These are phyloP conservation scores for Cyanistes caeruleus DNA, from an alignment of 2,113 vertebrate species.

Conservation along the genomic window DNA sequence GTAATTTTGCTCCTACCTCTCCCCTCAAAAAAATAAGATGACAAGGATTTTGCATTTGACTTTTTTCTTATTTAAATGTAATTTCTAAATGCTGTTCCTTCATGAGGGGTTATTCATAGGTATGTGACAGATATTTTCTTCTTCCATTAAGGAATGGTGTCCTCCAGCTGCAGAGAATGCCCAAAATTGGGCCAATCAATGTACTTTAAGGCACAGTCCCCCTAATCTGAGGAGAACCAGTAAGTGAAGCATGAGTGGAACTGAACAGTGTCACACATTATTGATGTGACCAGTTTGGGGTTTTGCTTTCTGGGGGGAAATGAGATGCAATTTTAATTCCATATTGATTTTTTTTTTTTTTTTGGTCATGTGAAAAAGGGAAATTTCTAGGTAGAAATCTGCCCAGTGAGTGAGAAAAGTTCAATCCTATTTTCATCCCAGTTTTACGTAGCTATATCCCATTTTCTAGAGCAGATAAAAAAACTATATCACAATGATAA, in stretches of 20 bases:
- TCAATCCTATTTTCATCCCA: neutral
- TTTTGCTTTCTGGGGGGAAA: rapidly evolving
- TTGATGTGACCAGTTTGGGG: neutral
- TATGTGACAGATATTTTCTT: neutral
- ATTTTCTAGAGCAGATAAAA: neutral
- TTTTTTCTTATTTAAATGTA: neutral
- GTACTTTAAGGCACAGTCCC: neutral
- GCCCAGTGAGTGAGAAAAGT: neutral
- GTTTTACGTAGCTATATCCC: neutral
- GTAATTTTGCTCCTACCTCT: neutral
- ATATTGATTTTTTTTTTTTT: neutral
- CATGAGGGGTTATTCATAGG: rapidly evolving
- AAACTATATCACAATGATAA: neutral
- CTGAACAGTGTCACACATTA: neutral
- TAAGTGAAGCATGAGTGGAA: neutral
- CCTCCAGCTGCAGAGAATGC: slow-evolving; percentile 49
- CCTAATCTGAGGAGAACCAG: neutral
- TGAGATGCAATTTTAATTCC: neutral
- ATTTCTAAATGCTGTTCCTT: neutral
- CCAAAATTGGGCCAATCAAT: neutral
- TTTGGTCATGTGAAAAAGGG: neutral
- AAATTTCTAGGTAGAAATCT: neutral
- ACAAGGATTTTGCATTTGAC: neutral
- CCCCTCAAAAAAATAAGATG: rapidly evolving
- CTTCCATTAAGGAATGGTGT: slow-evolving; percentile 42